Percentiles rank a stretch among this genome's conserved stretches.
Evolutionary conservation across 2,797 vertebrate species (phyloP).

Genomic region (Anabacerthia variegaticeps): DNA sequence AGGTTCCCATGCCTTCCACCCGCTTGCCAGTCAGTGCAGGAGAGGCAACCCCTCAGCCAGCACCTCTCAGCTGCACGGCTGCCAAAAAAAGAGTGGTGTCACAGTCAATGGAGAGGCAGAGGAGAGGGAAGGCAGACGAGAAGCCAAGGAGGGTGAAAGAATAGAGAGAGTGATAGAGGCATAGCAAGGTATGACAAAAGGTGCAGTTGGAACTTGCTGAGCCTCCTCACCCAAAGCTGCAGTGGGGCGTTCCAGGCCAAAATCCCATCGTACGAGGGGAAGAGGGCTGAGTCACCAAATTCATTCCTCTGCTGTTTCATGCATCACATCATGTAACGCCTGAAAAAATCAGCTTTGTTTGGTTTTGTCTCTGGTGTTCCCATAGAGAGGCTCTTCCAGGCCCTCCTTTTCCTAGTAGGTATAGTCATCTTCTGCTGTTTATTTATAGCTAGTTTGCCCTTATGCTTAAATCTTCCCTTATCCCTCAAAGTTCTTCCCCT

Average conservation of each 20-base stretch:
- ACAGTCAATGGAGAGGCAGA: neutral
- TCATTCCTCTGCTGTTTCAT: neutral
- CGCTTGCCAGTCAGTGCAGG: neutral
- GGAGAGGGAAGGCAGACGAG: neutral
- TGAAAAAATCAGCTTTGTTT: neutral
- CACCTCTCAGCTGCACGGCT: neutral
- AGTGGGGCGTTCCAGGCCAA: neutral
- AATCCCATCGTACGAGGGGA: neutral
- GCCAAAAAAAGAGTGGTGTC: neutral
- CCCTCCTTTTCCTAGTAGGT: neutral
- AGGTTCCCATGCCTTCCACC: neutral
- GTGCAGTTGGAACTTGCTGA: neutral
- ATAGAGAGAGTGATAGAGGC: neutral
- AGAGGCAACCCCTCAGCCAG: rapidly evolving
- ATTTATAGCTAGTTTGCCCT: neutral
- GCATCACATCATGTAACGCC: neutral
- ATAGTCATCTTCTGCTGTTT: neutral
- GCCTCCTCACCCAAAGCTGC: neutral
- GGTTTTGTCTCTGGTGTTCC: neutral
- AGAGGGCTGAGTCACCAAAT: slow-evolving; percentile 5
- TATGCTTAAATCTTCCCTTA: neutral
- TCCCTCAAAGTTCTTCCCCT: neutral
- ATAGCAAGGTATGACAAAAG: neutral
- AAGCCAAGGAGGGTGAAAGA: neutral
- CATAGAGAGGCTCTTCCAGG: neutral